Conservation (phyloP, 2,888 invertebrate species). For the Ephialtes manifestator region DNA sequence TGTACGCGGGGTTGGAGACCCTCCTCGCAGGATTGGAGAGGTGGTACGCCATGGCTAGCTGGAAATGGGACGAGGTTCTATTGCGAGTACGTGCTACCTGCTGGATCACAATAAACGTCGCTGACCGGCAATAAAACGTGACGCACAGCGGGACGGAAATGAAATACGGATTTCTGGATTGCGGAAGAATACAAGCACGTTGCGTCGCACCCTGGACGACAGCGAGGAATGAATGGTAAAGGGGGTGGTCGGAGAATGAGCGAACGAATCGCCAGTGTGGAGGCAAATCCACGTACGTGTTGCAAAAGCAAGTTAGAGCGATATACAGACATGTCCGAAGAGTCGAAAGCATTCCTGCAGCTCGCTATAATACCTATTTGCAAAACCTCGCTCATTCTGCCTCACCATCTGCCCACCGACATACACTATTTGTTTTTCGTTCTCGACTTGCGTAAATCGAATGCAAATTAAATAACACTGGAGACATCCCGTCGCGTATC, state of each 20-base stretch:
- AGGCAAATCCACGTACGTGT: neutral
- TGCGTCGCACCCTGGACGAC: neutral
- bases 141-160: conserved; percentile 62
- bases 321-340: neutral
- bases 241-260: neutral
- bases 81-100: conserved; percentile 65
- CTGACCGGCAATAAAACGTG: conserved; percentile 64
- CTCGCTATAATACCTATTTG: neutral
- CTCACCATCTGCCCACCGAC: neutral
- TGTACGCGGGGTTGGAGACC: neutral
- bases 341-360: neutral
- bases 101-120: conserved; percentile 70
- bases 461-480: conserved; percentile 54
- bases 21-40: conserved; percentile 30
- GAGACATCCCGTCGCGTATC: neutral
- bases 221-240: conserved; percentile 17
- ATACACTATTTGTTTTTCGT: conserved; percentile 56
- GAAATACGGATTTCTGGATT: conserved; percentile 63
- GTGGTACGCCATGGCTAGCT: conserved; percentile 21
- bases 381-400: conserved; percentile 13
- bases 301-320: neutral
- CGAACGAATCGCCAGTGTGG: neutral
- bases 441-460: conserved; percentile 43
- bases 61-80: conserved; percentile 39
- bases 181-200: neutral